Base-by-base conservation (phyloP, 2,888 invertebrate genomes). In the Phyllotreta striolata region DNA sequence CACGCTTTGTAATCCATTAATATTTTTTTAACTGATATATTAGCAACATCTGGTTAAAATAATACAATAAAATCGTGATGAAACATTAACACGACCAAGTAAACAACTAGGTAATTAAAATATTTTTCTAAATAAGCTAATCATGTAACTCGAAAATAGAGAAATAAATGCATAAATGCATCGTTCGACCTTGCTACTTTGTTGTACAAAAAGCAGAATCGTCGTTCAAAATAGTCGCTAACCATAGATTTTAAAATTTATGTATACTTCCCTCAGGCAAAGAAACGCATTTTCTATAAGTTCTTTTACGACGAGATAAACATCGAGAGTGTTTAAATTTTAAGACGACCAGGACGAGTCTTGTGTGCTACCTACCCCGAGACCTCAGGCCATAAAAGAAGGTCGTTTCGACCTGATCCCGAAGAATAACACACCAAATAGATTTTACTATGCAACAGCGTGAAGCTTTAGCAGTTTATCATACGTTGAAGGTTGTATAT, bases 361-460 rank as follows among this genome's bases (percentile, higher is more conserved):
- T 52, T 52, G 49, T 52, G 13, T 52, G 38, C 52, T 52, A 52
- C 52, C 52, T 39, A 52, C 38, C 52, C 52, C 38, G 38, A 35
- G 13, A 12, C 52, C 52, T 35, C 52, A 52, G 39, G 52, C 38
- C 52, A 52, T 52, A 52, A 52, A 52, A 10, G 38, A 52, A 52
- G 52, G 52, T 52, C 52, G 52, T 52, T 52, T 38, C 5, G 52
- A 52, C 38, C 38, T 38, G 52, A 52, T 52, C 52, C 34, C 14
- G 39, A 52, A 52, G 52, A 52, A 52, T 52, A 52, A 52, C 52
- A 51, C 51, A 52, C 38, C 52, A 52, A 38, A 52, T 49, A 49
- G 49, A 49, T 49, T 52, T 52, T 52, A 52, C 52, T 52, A 52
- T 52, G 52, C 52, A 52, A 52, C 38, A 52, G 52, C 52, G 52